These are phyloP conservation scores for Natrix natrix DNA, from an alignment of 2,797 vertebrate genomes.

Conservation along the genomic window DNA sequence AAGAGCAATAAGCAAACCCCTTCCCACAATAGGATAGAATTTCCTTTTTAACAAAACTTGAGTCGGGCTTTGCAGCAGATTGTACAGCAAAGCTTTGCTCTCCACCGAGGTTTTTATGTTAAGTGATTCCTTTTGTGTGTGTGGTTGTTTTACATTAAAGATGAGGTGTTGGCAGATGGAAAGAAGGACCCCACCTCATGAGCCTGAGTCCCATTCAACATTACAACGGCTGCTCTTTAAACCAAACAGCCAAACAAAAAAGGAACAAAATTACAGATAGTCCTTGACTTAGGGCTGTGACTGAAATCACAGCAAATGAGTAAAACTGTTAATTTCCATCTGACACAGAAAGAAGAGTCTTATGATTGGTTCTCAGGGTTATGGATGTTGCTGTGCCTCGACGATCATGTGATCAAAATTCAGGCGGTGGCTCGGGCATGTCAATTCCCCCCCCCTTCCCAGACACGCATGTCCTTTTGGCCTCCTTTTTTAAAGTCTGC, in stretches of 20 bases:
- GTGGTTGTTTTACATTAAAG: not conserved
- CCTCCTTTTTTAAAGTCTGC: not conserved
- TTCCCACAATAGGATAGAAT: not conserved
- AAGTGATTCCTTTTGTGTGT: not conserved
- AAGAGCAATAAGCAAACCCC: not conserved
- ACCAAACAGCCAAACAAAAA: not conserved
- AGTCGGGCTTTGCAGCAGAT: not conserved
- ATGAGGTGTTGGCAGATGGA: not conserved
- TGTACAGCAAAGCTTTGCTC: not conserved
- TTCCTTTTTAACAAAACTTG: not conserved
- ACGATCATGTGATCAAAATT: not conserved
- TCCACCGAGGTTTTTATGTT: not conserved
- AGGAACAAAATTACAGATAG: not conserved
- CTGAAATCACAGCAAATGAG: not conserved
- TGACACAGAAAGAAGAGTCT: not conserved
- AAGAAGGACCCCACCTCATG: not conserved
- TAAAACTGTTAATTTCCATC: too few species aligned
- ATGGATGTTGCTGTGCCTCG: not conserved
- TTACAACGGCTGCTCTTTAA: not conserved
- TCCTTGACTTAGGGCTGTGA: not conserved
- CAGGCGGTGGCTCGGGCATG: not conserved
- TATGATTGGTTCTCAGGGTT: not conserved
- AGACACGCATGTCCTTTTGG: not conserved
- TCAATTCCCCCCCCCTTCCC: not conserved
- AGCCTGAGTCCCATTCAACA: not conserved